phyloP scores from a whole-genome alignment of 2,797 vertebrate species.

The Muscicapa striata region DNA sequence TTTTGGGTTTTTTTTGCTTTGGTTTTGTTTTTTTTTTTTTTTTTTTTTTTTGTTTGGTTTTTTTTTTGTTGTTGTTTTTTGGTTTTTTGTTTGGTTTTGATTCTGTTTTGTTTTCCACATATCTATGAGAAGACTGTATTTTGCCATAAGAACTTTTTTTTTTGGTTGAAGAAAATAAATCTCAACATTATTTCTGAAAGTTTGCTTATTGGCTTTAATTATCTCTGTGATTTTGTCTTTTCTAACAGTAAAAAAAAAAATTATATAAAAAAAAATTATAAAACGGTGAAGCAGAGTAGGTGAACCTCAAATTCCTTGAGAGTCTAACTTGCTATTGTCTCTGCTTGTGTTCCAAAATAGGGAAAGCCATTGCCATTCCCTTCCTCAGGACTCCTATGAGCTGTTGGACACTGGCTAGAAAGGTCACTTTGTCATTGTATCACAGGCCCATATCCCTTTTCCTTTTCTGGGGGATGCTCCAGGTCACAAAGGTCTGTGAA shows the following conservation, averaged over 20 bases:
- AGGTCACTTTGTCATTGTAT: background rate
- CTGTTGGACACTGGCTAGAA: background rate
- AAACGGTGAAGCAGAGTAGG: background rate
- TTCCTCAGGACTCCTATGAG: background rate
- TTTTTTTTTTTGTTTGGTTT: no score
- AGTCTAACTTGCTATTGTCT: background rate
- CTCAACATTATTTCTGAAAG: background rate
- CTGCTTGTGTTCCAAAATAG: background rate
- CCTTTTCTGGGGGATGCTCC: background rate
- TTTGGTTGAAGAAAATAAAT: background rate
- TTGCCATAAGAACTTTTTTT: background rate
- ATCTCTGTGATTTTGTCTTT: background rate
- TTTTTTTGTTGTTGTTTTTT: no score
- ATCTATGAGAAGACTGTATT: background rate
- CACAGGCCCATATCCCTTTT: background rate
- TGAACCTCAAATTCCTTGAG: background rate
- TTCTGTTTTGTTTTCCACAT: background rate
- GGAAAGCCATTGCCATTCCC: background rate
- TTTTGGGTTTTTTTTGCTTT: no score
- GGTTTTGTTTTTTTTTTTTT: no score
- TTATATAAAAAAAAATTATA: background rate
- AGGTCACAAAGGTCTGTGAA: background rate
- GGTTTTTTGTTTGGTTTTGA: no score
- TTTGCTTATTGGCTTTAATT: background rate
- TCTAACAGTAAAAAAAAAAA: background rate